Evolutionary conservation across 2,113 vertebrate genomes (phyloP).

Genomic region (Tachycineta bicolor): DNA sequence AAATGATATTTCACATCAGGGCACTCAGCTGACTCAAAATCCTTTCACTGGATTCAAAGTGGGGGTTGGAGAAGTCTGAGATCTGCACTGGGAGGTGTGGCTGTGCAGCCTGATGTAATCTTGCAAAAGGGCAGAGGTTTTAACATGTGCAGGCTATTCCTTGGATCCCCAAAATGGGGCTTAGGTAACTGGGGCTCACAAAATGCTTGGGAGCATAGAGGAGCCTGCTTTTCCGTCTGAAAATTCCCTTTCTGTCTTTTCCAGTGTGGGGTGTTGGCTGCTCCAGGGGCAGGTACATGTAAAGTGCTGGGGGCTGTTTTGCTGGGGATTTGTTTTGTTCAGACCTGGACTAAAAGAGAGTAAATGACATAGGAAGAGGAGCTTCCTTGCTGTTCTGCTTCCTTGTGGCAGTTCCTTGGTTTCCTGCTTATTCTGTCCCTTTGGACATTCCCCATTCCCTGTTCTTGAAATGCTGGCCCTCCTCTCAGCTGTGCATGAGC

Average conservation of each 20-base stretch:
- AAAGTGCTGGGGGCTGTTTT: background rate
- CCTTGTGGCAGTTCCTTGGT: background rate
- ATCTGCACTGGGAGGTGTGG: background rate
- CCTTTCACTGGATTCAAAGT: background rate
- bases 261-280: background rate
- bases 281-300: background rate
- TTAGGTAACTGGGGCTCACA: background rate
- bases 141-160: background rate
- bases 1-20: background rate
- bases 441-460: background rate
- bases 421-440: background rate
- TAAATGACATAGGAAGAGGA: background rate
- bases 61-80: background rate
- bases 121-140: constrained; percentile 10
- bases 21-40: background rate
- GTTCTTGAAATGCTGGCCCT: background rate
- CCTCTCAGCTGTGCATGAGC: background rate
- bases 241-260: background rate
- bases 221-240: background rate
- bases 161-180: background rate
- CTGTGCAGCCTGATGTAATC: background rate
- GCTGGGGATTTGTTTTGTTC: background rate
- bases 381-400: background rate
- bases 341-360: background rate
- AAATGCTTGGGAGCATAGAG: background rate